Base-by-base conservation (phyloP, 2,888 invertebrate species). In the Xylota segnis region DNA sequence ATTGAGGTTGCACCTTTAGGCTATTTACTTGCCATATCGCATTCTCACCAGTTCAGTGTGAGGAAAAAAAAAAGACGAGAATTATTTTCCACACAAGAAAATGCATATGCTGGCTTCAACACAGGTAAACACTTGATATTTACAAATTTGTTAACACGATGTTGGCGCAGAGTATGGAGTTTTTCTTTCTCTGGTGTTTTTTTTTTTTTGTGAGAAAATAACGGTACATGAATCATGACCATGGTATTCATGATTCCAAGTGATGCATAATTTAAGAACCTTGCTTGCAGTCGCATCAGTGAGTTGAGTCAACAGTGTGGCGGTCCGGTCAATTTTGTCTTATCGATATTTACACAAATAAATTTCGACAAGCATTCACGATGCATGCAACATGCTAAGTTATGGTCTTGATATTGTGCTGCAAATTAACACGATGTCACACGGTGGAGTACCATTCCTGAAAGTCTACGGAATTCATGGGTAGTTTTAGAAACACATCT, bases 211-310 rank as follows among this genome's bases (percentile, higher is more conserved):
- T 90, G 88, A 89, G 89, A 89, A 91, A 88, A 89, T 91, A 91
- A 91, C 91, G 91, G 91, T 90, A 91, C 89, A 90, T 91, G 91
- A 91, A 91, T 91, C 91, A 91, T 91, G 91, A 91, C 91, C 90
- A 90, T 90, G 91, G 90, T 90, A 91, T 89, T 90, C 90, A 90
- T 90, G 91, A 90, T 91, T 90, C 90, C 89, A 89, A 90, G 89
- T 90, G 71, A 79, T 82, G 87, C 84, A 86, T 86, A 86, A 76
- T 81, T 86, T 81, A 86, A 86, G 76, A 86, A 50, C 59, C 40
- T 37, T 40, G 70, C 70, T 58, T 54, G 81, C 76, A 70, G 68
- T 68, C 56, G 58, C 83, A 76, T 63, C 70, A 56, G 34, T 66
- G 52, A 61, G 75, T 75, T 84, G 63, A 65, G 74, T 79, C 63